Evolutionary conservation across 2,888 invertebrate genomes (phyloP).

Genomic region (Euproctis similis): DNA sequence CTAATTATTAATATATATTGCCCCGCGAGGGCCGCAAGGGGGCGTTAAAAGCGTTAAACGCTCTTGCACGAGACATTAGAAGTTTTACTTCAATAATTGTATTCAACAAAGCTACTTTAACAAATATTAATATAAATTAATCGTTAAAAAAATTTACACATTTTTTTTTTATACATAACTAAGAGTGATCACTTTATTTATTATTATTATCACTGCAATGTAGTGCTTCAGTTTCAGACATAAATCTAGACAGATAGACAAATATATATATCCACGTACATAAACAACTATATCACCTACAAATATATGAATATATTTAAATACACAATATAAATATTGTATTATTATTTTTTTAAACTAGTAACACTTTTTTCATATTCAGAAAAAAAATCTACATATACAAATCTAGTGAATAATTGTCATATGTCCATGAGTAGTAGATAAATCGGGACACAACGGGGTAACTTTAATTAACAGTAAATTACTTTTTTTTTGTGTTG

Average conservation of each 20-base stretch:
- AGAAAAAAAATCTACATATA: conserved; percentile 19
- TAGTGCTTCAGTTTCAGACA: conserved; percentile 41
- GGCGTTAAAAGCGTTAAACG: too few species aligned
- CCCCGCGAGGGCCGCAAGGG: too few species aligned
- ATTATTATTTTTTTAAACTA: conserved; percentile 29
- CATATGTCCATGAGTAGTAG: conserved; percentile 31
- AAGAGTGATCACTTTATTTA: conserved; percentile 64
- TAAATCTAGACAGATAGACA: too few species aligned
- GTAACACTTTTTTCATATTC: conserved; percentile 22
- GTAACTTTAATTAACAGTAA: too few species aligned
- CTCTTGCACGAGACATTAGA: too few species aligned
- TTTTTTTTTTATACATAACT: conserved; percentile 73
- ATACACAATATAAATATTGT: conserved; percentile 28
- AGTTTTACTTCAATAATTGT: too few species aligned
- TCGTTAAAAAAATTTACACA: conserved; percentile 71
- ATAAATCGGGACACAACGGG: conserved; percentile 40
- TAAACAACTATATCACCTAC: conserved; percentile 26
- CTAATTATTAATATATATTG: too few species aligned
- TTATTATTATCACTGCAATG: conserved; percentile 61
- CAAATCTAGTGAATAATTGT: conserved; percentile 20
- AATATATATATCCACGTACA: conserved; percentile 23
- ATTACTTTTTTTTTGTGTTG: too few species aligned
- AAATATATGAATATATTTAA: conserved; percentile 28
- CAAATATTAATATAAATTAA: conserved; percentile 76
- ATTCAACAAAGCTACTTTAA: conserved; percentile 75